Conservation (phyloP, 2,113 vertebrate genomes). For the Chrysochloris asiatica region DNA sequence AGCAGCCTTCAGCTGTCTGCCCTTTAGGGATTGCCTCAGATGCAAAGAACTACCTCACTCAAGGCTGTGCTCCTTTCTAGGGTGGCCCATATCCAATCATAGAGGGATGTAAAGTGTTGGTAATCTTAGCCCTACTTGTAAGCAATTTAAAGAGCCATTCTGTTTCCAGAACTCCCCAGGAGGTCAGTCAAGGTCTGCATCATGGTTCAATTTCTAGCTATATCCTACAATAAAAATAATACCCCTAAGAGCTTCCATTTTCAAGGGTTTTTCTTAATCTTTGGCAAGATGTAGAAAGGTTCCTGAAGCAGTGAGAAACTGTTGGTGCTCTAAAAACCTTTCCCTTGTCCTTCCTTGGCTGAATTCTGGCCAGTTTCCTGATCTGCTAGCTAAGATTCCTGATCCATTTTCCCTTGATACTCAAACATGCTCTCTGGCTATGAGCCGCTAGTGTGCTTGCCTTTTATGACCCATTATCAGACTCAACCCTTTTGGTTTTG, state of each 20-base stretch:
- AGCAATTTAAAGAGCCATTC: conserved; percentile 12
- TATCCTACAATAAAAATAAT: conserved; percentile 13
- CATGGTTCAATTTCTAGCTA: background rate
- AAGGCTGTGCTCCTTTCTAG: background rate
- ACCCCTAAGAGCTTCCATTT: background rate
- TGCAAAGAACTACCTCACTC: background rate
- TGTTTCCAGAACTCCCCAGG: background rate
- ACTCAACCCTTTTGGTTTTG: background rate
- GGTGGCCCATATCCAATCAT: background rate
- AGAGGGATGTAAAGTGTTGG: background rate
- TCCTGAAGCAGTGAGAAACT: background rate
- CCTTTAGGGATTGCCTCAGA: background rate
- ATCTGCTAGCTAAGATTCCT: background rate
- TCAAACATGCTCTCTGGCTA: background rate
- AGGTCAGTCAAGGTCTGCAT: background rate
- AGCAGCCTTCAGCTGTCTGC: background rate
- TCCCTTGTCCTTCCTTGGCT: background rate
- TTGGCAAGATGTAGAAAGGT: background rate
- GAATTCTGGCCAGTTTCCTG: background rate
- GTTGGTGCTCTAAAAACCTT: background rate
- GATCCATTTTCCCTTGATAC: background rate
- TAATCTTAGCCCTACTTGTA: background rate
- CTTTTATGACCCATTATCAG: background rate
- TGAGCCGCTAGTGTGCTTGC: conserved; percentile 8
- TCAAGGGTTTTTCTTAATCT: background rate